Evolutionary conservation across 2,797 vertebrate species (phyloP).

Genomic region (Notamacropus eugenii): DNA sequence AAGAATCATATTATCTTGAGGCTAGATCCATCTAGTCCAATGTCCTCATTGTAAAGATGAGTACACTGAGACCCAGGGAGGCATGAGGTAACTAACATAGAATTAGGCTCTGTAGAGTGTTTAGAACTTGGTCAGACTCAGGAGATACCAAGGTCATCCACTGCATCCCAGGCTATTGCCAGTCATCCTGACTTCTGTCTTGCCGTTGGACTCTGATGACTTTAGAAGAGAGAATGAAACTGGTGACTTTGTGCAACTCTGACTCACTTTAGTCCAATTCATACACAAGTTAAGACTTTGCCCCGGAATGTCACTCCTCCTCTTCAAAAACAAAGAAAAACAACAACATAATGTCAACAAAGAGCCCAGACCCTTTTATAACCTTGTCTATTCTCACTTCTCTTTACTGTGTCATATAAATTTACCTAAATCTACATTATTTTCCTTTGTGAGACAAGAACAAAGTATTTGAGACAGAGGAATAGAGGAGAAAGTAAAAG

Average conservation of each 20-base stretch:
- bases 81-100: not conserved
- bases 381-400: not conserved
- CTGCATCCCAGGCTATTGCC: not conserved
- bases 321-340: not conserved
- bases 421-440: not conserved
- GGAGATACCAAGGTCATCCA: not conserved
- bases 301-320: not conserved
- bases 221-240: too few relatives aligned
- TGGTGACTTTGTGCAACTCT: not conserved
- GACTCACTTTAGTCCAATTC: not conserved
- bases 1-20: not conserved
- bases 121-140: not conserved
- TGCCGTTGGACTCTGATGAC: too few relatives aligned
- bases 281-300: too few relatives aligned
- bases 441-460: not conserved
- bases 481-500: not conserved
- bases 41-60: not conserved
- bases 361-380: not conserved
- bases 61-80: not conserved
- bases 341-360: not conserved
- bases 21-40: not conserved
- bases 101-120: not conserved
- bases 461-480: not conserved
- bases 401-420: not conserved
- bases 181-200: not conserved